Base-by-base conservation (phyloP, 2,888 invertebrate species). In the Cerastoderma edule region DNA sequence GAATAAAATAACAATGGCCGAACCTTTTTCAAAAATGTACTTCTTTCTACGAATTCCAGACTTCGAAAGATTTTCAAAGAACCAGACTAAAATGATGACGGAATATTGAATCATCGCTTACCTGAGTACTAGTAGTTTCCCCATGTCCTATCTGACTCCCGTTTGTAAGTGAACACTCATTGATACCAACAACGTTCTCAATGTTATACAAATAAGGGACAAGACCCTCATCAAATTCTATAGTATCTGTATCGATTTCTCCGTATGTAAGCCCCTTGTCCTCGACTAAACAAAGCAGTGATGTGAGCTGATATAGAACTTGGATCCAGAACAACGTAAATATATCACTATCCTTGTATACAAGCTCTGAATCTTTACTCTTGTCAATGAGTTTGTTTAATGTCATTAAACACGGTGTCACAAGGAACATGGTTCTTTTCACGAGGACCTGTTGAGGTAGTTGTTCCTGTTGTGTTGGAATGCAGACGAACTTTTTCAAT, bases 181-280 rank as follows among this genome's bases (percentile, higher is more conserved):
- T 22, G 4, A 60, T 22, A 22, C 39, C 60, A 39, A 60, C 13
- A 32, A 35, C 24, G 39, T 60, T 60, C 30, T 60, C 60, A 33
- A 60, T 60, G 27, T 60, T 33, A 39, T 35, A 24, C 1, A 60
- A 39, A 39, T 60, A 60, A 22, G 60, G 60, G 27, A 60, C 27
- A n/a, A 72, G 53, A n/a, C 67, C 65, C 10, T 63, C 70, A 48
- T 87, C 81, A 2, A 88, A 73, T 53, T 83, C 86, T n/a, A 88
- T 71, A 67, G 80, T 85, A n/a, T 84, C 85, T 8, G 83, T 78
- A 39, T 80, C 85, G 30, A 88, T 85, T 70, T 85, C 83, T n/a
- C 84, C 54, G 66, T 87, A 85, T 6, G 78, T 80, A 16, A 85
- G 72, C 30, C 81, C 72, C 24, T 75, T 60, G n/a, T 78, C 63